Conservation (phyloP, 1,140 invertebrate species). For the Pogonus chalceus region DNA sequence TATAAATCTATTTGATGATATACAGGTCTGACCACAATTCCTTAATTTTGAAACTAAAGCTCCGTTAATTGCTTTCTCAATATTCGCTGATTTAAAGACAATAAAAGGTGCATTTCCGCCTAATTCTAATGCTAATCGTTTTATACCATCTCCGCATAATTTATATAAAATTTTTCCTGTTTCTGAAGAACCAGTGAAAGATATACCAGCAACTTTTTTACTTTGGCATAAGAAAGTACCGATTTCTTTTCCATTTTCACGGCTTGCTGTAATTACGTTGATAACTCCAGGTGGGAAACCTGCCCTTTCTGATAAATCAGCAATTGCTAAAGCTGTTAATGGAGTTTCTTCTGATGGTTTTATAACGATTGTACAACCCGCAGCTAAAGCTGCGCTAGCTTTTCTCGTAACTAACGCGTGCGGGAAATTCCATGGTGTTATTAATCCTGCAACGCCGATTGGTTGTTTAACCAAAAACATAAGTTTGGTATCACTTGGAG, state of each 20-base stretch:
- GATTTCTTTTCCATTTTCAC: slow-evolving; percentile 63
- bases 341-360: slow-evolving; percentile 97
- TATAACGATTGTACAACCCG: slow-evolving; percentile 87
- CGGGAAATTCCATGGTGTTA: slow-evolving; percentile 99
- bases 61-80: slow-evolving; percentile 79
- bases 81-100: slow-evolving; percentile 86
- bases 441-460: slow-evolving; percentile 87
- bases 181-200: slow-evolving; percentile 87
- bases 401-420: slow-evolving; percentile 97
- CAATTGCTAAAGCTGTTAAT: slow-evolving; percentile 83
- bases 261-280: slow-evolving; percentile 81
- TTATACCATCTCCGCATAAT: slow-evolving; percentile 80
- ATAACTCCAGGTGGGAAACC: slow-evolving; percentile 75
- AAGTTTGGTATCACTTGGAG: slow-evolving; percentile 63
- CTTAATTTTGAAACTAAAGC: slow-evolving; percentile 90
- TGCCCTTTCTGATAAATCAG: slow-evolving; percentile 62
- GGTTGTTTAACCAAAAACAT: slow-evolving; percentile 83
- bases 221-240: slow-evolving; percentile 82
- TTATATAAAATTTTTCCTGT: slow-evolving; percentile 84
- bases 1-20: slow-evolving; percentile 89
- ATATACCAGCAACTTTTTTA: slow-evolving; percentile 76
- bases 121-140: slow-evolving; percentile 83
- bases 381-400: slow-evolving; percentile 83
- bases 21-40: slow-evolving; percentile 94
- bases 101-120: slow-evolving; percentile 99